These are phyloP conservation scores for Phocoena sinus DNA, from an alignment of 2,113 vertebrate species.

Conservation along the genomic window DNA sequence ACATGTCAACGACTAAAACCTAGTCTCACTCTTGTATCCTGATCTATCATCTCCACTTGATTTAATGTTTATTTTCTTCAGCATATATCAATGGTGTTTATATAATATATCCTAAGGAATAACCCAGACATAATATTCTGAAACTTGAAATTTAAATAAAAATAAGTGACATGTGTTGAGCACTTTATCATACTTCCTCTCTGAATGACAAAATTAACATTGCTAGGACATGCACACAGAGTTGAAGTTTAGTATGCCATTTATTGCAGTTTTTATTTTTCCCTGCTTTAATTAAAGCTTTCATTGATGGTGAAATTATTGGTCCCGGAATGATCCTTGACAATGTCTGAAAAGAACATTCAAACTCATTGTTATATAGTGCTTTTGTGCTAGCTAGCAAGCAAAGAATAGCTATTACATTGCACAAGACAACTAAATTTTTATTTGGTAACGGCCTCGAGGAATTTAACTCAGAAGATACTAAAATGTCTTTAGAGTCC, in stretches of 20 bases:
- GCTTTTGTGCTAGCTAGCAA: constrained; percentile 26
- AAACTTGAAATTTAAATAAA: constrained; percentile 11
- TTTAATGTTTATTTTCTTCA: constrained; percentile 28
- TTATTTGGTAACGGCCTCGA: constrained; percentile 51
- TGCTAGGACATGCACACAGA: not conserved
- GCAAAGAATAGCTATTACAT: constrained; percentile 49
- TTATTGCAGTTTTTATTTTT: constrained; percentile 59
- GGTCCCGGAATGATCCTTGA: constrained; percentile 57
- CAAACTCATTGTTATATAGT: constrained; percentile 42
- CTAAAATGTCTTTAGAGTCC: not conserved
- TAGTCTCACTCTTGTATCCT: not conserved
- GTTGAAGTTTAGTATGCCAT: not conserved
- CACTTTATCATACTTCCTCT: not conserved
- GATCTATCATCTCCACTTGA: not conserved
- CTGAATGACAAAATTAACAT: constrained; percentile 1
- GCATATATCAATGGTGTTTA: not conserved
- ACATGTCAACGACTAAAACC: not conserved
- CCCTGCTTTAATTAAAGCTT: constrained; percentile 60
- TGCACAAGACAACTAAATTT: constrained; percentile 44
- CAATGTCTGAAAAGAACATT: constrained; percentile 43
- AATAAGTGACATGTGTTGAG: not conserved
- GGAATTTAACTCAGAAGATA: constrained; percentile 48
- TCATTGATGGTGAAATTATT: constrained; percentile 63
- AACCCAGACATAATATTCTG: not conserved
- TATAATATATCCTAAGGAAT: not conserved